Evolutionary conservation across 1,140 invertebrate species (phyloP), one percentile per base, ranked within the genome.

Genomic region (Nylanderia fulva): DNA sequence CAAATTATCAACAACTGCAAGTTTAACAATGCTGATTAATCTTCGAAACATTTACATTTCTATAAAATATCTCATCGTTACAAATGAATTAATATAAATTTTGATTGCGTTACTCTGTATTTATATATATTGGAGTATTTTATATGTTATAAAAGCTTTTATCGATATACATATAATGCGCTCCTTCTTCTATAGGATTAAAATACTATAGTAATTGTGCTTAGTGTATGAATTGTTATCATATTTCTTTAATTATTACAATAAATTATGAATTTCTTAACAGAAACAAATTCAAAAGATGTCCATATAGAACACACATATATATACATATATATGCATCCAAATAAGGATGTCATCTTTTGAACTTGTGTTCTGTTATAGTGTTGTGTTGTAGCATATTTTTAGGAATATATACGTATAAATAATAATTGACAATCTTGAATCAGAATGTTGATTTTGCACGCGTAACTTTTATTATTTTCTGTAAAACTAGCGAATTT

Each of bases 1-100:
- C 89, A 91, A 42, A 91, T 58, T 7, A 87, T 61, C 58, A 91
- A 66, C 18, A 84, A 69, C 89, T 90, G 71, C 39, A 85, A 83
- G 9, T 75, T 42, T 3, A 18, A 66, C 58, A 54, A 61, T 9
- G 27, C 5, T 75, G 18, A 24, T 83, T 58, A 13, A 58, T 18
- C 8, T 56, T 29, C 5, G 8, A n/a, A 15, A 54, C 56, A 4
- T 39, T 27, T 21, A 56, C 27, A 33, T 33, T 72, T 33, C 11
- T 11, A 6, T 1, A 24, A n/a, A 39, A 71, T 56, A 13, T 69
- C 13, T 18, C 21, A 52, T 42, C n/a, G 1, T 21, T 21, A 21
- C n/a, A 56, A 60, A 60, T 56, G 2, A 56, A 24, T 24, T 4
- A 39, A 33, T 74, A 24, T 72, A 56, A 71, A 71, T 8, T 52